These are phyloP conservation scores for Saccopteryx leptura DNA, from an alignment of 2,113 vertebrate species.

Conservation along the genomic window DNA sequence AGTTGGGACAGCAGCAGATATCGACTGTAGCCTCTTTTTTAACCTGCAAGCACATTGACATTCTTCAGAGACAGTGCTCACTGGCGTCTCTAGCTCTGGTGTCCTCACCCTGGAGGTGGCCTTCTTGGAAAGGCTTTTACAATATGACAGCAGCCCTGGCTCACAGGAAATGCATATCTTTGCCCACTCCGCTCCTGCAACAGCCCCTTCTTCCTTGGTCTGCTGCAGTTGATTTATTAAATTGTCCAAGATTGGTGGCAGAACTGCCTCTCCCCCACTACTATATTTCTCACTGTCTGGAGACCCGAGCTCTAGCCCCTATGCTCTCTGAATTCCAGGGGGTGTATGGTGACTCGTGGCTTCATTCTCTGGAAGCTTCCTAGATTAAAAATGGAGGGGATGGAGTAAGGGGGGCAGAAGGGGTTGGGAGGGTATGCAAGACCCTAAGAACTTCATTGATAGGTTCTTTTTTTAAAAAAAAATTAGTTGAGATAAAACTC, in stretches of 20 bases:
- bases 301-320: background rate
- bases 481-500: conserved; percentile 3
- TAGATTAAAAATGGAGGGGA: background rate
- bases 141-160: background rate
- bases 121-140: background rate
- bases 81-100: too few relatives aligned
- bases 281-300: background rate
- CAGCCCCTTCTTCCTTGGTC: background rate
- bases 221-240: background rate
- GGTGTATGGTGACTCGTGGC: background rate
- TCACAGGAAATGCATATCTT: background rate
- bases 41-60: background rate
- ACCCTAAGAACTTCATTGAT: background rate
- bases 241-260: background rate
- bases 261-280: background rate
- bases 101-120: background rate
- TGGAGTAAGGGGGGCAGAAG: rapidly evolving
- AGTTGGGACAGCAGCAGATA: background rate
- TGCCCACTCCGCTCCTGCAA: background rate
- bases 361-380: background rate
- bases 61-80: background rate
- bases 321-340: background rate
- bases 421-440: too few relatives aligned
- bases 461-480: background rate
- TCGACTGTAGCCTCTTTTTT: background rate